These are phyloP conservation scores for Caranx melampygus DNA, from an alignment of 2,113 vertebrate species.

Conservation along the genomic window DNA sequence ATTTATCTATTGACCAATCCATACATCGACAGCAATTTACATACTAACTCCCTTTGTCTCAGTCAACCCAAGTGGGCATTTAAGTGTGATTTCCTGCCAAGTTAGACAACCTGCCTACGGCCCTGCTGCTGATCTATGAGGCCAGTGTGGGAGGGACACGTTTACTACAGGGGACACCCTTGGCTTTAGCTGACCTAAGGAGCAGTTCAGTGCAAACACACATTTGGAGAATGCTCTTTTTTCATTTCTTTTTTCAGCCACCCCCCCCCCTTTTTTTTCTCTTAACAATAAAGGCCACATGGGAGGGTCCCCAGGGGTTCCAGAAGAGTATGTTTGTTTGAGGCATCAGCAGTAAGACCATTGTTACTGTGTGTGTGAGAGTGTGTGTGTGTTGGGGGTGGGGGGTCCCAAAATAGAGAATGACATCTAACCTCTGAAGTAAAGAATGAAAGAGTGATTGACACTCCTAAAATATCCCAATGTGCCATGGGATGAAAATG, in stretches of 20 bases:
- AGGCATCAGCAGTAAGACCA: constrained; percentile 55
- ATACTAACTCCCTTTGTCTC: constrained; percentile 38
- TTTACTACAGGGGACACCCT: constrained; percentile 39
- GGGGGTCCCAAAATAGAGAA: constrained; percentile 71
- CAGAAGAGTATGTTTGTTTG: constrained; percentile 78
- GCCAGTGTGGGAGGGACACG: constrained; percentile 23
- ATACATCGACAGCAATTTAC: constrained; percentile 39
- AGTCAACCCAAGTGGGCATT: constrained; percentile 52
- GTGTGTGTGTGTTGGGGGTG: constrained; percentile 34
- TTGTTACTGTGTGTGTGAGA: constrained; percentile 62
- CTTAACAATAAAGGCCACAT: constrained; percentile 72
- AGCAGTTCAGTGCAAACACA: constrained; percentile 68
- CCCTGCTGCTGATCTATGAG: constrained; percentile 18
- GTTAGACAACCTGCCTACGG: not conserved
- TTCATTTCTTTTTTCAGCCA: constrained; percentile 34
- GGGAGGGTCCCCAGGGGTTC: constrained; percentile 71
- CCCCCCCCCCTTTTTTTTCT: constrained; percentile 28
- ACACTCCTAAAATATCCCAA: constrained; percentile 50
- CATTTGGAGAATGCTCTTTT: constrained; percentile 64
- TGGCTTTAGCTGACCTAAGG: constrained; percentile 64
- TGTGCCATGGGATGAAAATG: constrained; percentile 57
- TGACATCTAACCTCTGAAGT: constrained; percentile 67
- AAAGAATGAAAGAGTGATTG: constrained; percentile 61
- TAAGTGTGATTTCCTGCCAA: constrained; percentile 24
- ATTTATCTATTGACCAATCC: constrained; percentile 40